Evolutionary conservation across 2,113 vertebrate species (phyloP).

Genomic region (Rhipidura dahli): DNA sequence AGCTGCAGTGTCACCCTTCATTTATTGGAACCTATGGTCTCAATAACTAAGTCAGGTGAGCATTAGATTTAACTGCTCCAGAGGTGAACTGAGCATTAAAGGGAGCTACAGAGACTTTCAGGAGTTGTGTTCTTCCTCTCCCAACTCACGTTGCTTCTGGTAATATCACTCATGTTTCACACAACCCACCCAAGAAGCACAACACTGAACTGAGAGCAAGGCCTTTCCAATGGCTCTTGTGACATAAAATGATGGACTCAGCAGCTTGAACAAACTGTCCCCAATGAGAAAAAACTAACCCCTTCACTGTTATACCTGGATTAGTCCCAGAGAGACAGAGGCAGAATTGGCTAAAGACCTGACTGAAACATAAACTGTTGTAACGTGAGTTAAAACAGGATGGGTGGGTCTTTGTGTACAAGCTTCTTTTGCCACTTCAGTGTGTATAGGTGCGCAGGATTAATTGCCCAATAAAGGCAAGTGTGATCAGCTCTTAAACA

Average conservation of each 20-base stretch:
- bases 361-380: not conserved
- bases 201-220: not conserved
- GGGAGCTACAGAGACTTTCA: not conserved
- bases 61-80: not conserved
- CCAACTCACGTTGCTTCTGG: not conserved
- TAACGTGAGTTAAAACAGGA: not conserved
- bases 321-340: not conserved
- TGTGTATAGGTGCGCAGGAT: not conserved
- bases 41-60: not conserved
- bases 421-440: not conserved
- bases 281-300: not conserved
- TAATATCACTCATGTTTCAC: not conserved
- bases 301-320: not conserved
- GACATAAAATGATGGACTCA: not conserved
- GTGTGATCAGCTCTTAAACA: not conserved
- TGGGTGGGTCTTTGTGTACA: not conserved
- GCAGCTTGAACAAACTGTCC: not conserved
- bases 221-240: not conserved
- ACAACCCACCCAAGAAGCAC: not conserved
- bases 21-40: not conserved
- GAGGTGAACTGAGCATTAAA: not conserved
- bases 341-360: not conserved
- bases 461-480: not conserved
- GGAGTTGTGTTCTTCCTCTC: not conserved
- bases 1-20: not conserved